Conservation (phyloP, 2,888 invertebrate species). For the Aethes cnicana region DNA sequence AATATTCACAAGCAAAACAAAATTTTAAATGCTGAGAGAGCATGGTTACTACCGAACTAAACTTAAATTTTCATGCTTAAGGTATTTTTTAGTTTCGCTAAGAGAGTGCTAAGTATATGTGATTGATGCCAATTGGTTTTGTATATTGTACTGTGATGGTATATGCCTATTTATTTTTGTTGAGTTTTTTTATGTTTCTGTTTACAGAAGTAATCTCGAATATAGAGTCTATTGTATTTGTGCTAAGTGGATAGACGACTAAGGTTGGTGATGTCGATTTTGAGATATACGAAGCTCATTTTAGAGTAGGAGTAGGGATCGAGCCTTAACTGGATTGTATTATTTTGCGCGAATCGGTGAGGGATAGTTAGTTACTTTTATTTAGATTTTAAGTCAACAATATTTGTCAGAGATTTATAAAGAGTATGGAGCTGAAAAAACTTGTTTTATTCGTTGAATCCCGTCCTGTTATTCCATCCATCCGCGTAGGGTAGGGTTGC, state of each 20-base stretch:
- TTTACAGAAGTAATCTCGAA: constrained; percentile 32
- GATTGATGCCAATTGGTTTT: constrained; percentile 42
- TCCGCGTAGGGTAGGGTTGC: too few species aligned
- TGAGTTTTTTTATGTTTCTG: constrained; percentile 43
- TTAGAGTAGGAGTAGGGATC: constrained; percentile 5
- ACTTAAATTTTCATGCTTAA: too few species aligned
- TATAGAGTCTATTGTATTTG: constrained; percentile 20
- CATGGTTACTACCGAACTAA: too few species aligned
- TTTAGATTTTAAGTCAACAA: constrained; percentile 28
- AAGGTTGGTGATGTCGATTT: constrained; percentile 27
- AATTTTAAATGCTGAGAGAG: too few species aligned
- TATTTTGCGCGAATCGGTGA: constrained; percentile 25
- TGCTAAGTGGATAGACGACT: constrained; percentile 12
- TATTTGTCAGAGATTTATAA: constrained; percentile 32
- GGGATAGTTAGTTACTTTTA: constrained; percentile 30
- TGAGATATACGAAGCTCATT: background rate
- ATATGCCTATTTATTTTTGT: constrained; percentile 54
- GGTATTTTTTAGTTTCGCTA: constrained; percentile 20
- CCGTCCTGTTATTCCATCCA: too few species aligned
- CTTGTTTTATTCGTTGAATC: constrained; percentile 14
- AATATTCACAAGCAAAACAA: constrained; percentile 6
- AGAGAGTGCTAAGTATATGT: constrained; percentile 31
- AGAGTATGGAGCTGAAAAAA: constrained; percentile 24
- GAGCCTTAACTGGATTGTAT: constrained; percentile 9
- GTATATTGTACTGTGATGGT: constrained; percentile 58